phyloP scores from a whole-genome alignment of 1,140 invertebrate genomes.

The Oreohelix idahoensis region DNA sequence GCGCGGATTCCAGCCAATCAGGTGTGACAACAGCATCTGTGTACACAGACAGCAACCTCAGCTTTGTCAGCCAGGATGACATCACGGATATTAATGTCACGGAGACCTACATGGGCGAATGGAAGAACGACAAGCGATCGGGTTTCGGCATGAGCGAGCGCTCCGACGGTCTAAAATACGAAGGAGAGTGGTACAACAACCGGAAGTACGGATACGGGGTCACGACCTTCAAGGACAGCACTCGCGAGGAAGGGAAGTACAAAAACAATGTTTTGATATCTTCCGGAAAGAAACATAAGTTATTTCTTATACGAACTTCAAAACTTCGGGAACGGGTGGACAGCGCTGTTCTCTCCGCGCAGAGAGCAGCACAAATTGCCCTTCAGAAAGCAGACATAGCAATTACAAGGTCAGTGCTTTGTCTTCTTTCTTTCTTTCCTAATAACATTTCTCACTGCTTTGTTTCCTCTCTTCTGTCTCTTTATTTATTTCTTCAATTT shows the following conservation, averaged over 20 bases:
- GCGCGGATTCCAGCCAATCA: slow-evolving; percentile 78
- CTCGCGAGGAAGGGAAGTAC: slow-evolving; percentile 97
- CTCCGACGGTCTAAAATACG: slow-evolving; percentile 95
- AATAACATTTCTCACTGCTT: background rate
- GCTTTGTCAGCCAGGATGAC: slow-evolving; percentile 95
- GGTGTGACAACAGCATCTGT: slow-evolving; percentile 82
- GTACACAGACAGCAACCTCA: slow-evolving; percentile 95
- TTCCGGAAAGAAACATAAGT: slow-evolving; percentile 97
- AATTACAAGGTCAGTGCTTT: slow-evolving; percentile 83
- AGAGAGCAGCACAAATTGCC: slow-evolving; percentile 96
- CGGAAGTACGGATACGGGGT: slow-evolving; percentile 99
- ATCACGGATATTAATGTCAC: slow-evolving; percentile 93
- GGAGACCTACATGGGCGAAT: slow-evolving; percentile 99
- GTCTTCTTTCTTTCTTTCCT: no score
- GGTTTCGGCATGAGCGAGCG: slow-evolving; percentile 98
- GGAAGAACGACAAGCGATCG: slow-evolving; percentile 99
- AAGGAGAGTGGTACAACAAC: slow-evolving; percentile 99
- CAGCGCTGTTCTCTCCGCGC: slow-evolving; percentile 92
- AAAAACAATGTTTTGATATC: slow-evolving; percentile 99
- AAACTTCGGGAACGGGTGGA: slow-evolving; percentile 98
- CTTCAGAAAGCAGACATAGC: slow-evolving; percentile 99
- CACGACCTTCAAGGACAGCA: slow-evolving; percentile 96
- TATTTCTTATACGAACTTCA: slow-evolving; percentile 96
- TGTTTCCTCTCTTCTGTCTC: background rate
- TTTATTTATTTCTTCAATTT: no score